Base-by-base conservation (phyloP, 2,888 invertebrate genomes). In the Diarsia rubi region DNA sequence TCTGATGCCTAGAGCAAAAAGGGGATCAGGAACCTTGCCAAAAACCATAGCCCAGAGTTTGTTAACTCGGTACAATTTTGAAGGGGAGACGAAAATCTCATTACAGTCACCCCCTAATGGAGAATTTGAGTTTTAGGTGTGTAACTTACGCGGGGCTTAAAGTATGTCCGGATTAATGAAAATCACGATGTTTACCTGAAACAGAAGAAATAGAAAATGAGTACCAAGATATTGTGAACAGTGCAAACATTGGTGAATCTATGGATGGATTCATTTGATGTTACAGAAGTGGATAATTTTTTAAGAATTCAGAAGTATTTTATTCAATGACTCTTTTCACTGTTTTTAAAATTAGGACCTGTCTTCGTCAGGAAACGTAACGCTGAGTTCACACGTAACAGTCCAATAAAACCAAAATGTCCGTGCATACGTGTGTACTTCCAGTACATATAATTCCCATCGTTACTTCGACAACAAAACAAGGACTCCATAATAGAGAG, bases 401-500 rank as follows among this genome's bases (percentile, higher is more conserved):
- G 16, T 57, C 59, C n/a, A 64, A 75, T 73, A 81, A 78, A 83
- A 81, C 60, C 47, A 77, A 68, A 44, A 81, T 60, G 54, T 71
- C 68, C 59, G 62, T 49, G 44, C 42, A 69, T 75, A 84, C 73
- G 75, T 83, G 80, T 82, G 52, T 78, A 83, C 85, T 76, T 84
- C 69, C 64, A 79, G 42, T 63, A 79, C 73, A 80, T 74, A 79
- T 73, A 79, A 82, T 86, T 86, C 87, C 78, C 87, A 86, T 85
- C 59, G 75, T 87, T 79, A 85, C 78, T 73, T 60, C 69, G 69
- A 73, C 71, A 86, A 86, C 85, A 85, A 86, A 81, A 86, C 81
- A 63, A 83, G 77, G 75, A 72, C 73, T 73, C 67, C 81, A 81
- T 78, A 80, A 78, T 87, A 79, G 67, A 85, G 76, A 74, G 75